Evolutionary conservation across 2,797 vertebrate genomes (phyloP).

Genomic region (Siniperca undulata): DNA sequence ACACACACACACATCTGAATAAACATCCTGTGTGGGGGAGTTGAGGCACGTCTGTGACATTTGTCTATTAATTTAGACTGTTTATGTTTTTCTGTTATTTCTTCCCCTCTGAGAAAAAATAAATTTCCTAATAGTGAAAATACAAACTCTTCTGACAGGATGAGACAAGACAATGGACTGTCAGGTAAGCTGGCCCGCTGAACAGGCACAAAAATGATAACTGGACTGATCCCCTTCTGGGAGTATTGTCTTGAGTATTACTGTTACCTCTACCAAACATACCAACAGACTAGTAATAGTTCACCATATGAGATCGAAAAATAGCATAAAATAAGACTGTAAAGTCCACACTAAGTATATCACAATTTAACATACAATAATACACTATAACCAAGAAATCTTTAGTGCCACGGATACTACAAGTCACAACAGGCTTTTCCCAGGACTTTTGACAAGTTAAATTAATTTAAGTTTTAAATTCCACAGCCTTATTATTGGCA

Average conservation of each 20-base stretch:
- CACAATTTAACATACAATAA: neutral
- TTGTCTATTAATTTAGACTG: constrained; percentile 69
- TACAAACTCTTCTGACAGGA: constrained; percentile 59
- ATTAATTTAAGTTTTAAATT: neutral
- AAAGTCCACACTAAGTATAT: neutral
- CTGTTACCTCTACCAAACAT: constrained; percentile 23
- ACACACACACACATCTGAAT: constrained; percentile 62
- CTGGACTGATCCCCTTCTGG: constrained; percentile 20
- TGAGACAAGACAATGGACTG: constrained; percentile 50
- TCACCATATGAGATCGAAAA: neutral
- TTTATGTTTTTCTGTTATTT: constrained; percentile 72
- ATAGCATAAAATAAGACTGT: neutral
- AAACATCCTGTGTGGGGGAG: constrained; percentile 81
- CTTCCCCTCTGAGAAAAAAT: constrained; percentile 40
- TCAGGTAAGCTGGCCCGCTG: constrained; percentile 5
- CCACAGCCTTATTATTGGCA: too few species aligned
- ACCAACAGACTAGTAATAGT: neutral
- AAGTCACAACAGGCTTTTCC: neutral
- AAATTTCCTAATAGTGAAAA: constrained; percentile 26
- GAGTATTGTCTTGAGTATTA: constrained; percentile 12
- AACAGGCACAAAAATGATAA: constrained; percentile 15
- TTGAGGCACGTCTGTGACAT: constrained; percentile 48
- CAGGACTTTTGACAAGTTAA: neutral
- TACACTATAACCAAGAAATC: neutral
- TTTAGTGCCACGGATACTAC: neutral